Evolutionary conservation across 1,140 invertebrate species (phyloP), one percentile per base, ranked within the genome.

Genomic region (Cotesia chilonis): DNA sequence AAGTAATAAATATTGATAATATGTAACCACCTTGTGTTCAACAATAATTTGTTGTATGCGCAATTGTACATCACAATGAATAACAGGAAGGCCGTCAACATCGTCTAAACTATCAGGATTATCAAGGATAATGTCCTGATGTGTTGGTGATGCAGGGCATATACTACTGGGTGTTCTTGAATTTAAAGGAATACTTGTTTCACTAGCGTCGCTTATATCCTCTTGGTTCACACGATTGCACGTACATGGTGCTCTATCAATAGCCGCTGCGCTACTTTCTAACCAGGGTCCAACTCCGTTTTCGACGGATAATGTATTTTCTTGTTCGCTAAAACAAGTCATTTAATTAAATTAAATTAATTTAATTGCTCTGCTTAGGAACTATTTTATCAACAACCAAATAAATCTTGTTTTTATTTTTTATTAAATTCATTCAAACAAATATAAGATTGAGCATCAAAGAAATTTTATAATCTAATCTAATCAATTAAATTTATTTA

Each of bases 51-150:
- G 92, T 82, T 92, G 90, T 75, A 96, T 86, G 73, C 94, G 84
- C 79, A 91, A 90, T 82, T 96, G 94, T 74, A 94, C 87, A 70
- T 94, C 91, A 81, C 94, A 94, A 75, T 91, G 88, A 73, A 93
- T 90, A 67, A 92, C 90, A 54, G 93, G 90, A 75, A 96, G 87
- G 61, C 95, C 95, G 87, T 96, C 95, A n/a, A 93, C 85, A 75
- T 92, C 90, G 66, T 89, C 88, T 38, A 89, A 72, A 83, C 82
- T 83, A 67, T 86, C 83, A 64, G 83, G 84, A 75, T 87, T 86
- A 71, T 88, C 84, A 35, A 80, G 70, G 17, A 81, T 70, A 10
- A 82, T 68, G 37, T 85, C 84, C 17, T 85, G 84, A 70, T 85
- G 84, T 64, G 79, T 83, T 1, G 84, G 86, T 35, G 85, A 87